Conservation (phyloP, 2,113 vertebrate species). For the Uria aalge region DNA sequence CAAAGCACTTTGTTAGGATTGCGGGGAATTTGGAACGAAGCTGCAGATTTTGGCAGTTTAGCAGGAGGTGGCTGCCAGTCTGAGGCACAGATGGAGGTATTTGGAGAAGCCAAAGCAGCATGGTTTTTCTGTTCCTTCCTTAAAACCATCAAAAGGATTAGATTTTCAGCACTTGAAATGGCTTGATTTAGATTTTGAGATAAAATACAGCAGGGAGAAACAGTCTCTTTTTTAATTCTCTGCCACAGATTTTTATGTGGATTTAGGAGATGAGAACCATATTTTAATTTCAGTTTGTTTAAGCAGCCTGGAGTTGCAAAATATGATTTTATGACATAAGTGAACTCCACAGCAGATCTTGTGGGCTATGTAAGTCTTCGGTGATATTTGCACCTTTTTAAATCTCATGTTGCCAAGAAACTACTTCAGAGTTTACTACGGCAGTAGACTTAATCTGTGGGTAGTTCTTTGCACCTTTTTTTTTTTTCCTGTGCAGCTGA, state of each 20-base stretch:
- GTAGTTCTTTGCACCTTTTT: not conserved
- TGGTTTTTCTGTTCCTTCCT: conserved; percentile 24
- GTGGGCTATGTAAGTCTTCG: not conserved
- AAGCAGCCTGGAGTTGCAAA: not conserved
- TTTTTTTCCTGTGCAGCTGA: not conserved
- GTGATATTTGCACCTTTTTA: not conserved
- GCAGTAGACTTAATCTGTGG: not conserved
- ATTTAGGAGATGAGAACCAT: not conserved
- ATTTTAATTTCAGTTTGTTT: conserved; percentile 6
- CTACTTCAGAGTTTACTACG: not conserved
- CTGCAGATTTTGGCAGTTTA: conserved; percentile 17
- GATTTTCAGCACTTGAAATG: conserved; percentile 18
- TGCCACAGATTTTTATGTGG: not conserved
- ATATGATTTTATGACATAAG: not conserved
- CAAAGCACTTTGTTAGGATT: not conserved
- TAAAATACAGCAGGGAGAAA: not conserved
- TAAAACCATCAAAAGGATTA: conserved; percentile 12
- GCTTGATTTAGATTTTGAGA: conserved; percentile 8
- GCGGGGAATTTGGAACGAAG: not conserved
- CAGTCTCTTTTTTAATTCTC: not conserved
- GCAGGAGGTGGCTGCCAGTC: conserved; percentile 2
- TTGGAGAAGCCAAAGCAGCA: conserved; percentile 11
- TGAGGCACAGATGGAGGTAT: conserved; percentile 20
- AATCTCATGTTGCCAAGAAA: not conserved
- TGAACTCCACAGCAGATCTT: not conserved